A percentile compares a stretch with the other conserved stretches of the same genome.
These are phyloP conservation scores for Spilosoma lubricipeda DNA, from an alignment of 2,888 invertebrate species.

Conservation along the genomic window DNA sequence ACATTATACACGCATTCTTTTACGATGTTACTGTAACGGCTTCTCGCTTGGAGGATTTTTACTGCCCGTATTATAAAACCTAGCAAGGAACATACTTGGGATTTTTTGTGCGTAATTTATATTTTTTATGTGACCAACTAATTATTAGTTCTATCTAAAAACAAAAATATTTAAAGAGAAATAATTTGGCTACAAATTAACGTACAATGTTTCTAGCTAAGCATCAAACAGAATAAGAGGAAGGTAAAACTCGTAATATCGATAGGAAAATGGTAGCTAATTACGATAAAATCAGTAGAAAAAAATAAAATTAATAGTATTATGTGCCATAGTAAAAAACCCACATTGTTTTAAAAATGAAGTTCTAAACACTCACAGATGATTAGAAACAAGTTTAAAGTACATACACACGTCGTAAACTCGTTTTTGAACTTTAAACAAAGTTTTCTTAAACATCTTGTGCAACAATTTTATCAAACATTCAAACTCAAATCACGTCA, in stretches of 20 bases:
- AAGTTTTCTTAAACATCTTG: too few relatives aligned
- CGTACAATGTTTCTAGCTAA: not conserved
- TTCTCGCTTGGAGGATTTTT: constrained; percentile 66
- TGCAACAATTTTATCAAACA: too few relatives aligned
- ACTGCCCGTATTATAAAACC: constrained; percentile 27
- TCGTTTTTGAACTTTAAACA: too few relatives aligned
- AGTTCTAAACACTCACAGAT: not conserved
- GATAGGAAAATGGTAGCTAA: not conserved
- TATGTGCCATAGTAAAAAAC: not conserved
- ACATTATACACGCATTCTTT: constrained; percentile 56
- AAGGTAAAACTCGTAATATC: not conserved
- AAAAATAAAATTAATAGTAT: not conserved
- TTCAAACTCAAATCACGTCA: too few relatives aligned
- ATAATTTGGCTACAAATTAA: not conserved
- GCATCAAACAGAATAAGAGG: not conserved
- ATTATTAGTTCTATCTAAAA: constrained; percentile 21
- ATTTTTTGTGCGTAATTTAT: constrained; percentile 36
- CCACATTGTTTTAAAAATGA: not conserved
- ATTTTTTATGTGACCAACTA: not conserved
- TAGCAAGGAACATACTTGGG: constrained; percentile 50
- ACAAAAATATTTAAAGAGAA: not conserved
- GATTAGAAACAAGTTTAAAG: not conserved
- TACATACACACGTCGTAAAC: too few relatives aligned
- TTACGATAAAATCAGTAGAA: not conserved
- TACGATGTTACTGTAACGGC: constrained; percentile 63